A percentile compares a stretch with the other conserved stretches of the same genome.
phyloP scores from a whole-genome alignment of 2,888 invertebrate species.

The Caenorhabditis sp. region DNA sequence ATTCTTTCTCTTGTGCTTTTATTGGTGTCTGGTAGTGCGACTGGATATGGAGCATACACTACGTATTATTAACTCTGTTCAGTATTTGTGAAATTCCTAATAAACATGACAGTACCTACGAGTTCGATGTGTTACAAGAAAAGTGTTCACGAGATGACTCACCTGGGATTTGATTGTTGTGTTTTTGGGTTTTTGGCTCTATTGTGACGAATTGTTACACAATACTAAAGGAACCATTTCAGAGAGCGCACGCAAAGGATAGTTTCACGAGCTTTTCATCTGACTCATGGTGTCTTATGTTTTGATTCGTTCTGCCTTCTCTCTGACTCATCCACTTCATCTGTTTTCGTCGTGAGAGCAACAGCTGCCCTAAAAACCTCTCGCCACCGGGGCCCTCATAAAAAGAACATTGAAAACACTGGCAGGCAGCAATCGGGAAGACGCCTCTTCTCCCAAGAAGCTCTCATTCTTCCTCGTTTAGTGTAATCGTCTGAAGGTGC shows the following conservation, averaged over 20 bases:
- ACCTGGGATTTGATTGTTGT: neutral
- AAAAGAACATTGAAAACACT: conserved; percentile 64
- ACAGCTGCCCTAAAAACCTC: conserved; percentile 44
- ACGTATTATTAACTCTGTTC: conserved; percentile 14
- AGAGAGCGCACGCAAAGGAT: neutral
- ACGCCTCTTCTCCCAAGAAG: conserved; percentile 26
- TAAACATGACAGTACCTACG: conserved; percentile 11
- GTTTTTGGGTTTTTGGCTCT: neutral
- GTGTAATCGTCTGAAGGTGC: conserved; percentile 36
- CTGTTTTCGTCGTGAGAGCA: conserved; percentile 39
- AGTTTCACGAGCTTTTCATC: conserved; percentile 30
- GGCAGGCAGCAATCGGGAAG: conserved; percentile 41
- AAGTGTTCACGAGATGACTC: neutral
- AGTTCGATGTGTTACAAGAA: neutral
- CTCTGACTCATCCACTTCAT: conserved; percentile 34
- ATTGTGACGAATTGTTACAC: conserved; percentile 7
- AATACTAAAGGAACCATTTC: neutral
- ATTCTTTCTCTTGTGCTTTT: conserved; percentile 45
- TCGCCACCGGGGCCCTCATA: conserved; percentile 47
- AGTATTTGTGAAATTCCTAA: neutral
- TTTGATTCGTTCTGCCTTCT: neutral
- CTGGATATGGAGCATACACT: conserved; percentile 57
- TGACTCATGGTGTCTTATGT: conserved; percentile 42
- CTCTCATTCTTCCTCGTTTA: conserved; percentile 33
- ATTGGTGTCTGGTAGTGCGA: conserved; percentile 45